phyloP scores from a whole-genome alignment of 2,797 vertebrate genomes.

The Acanthiza pusilla region DNA sequence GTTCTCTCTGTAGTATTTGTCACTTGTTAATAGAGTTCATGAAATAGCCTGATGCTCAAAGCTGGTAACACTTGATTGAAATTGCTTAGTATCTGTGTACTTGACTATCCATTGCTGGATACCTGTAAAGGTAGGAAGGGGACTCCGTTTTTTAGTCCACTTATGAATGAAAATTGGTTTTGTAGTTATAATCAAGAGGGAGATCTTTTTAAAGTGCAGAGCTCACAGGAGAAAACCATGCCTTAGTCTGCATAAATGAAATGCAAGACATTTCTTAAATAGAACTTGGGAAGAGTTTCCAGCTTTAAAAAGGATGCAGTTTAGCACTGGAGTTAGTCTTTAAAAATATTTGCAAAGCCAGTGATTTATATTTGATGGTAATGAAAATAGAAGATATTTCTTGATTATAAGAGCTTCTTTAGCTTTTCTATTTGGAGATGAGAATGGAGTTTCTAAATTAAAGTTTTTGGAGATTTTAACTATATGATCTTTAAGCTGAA shows the following conservation, averaged over 20 bases:
- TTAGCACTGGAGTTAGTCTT: background rate
- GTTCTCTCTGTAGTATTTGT: background rate
- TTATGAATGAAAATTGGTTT: background rate
- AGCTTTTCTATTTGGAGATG: background rate
- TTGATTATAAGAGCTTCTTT: background rate
- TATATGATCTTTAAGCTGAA: background rate
- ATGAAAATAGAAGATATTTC: background rate
- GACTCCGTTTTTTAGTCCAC: background rate
- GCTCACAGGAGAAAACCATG: background rate
- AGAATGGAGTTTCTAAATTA: background rate
- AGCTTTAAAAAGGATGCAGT: background rate
- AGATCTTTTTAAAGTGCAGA: background rate
- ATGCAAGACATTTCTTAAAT: background rate
- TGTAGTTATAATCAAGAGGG: background rate
- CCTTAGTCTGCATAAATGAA: background rate
- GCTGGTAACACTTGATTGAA: background rate
- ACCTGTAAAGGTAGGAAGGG: background rate
- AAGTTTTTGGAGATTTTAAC: background rate
- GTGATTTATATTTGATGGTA: background rate
- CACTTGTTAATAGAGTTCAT: background rate
- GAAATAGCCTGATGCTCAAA: background rate
- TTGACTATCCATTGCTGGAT: background rate
- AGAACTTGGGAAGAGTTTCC: background rate
- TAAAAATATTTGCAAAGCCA: background rate
- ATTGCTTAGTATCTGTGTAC: accelerated